Evolutionary conservation across 2,888 invertebrate genomes (phyloP), one percentile per base, ranked within the genome.

Genomic region (Hypselothyrea guttata): DNA sequence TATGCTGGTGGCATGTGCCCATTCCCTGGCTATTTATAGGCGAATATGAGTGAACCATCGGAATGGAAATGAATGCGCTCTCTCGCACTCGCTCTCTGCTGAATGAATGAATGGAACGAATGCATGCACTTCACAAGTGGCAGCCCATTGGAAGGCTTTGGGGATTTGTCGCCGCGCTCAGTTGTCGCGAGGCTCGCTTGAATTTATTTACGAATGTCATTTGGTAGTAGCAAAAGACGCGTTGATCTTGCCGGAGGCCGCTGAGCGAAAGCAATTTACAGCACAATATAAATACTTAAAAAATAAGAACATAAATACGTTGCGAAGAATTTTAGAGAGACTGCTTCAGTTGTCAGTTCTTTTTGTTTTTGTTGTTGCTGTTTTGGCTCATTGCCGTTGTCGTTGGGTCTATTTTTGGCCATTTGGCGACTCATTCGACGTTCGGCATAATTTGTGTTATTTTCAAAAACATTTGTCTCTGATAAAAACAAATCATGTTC

Each of bases 61-160:
- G 47, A 33, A 74, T 58, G 71, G 82, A 77, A 78, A 84, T 81
- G 86, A 47, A 9, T 48, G 28, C 40, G 22, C 40, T 38, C 38
- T 35, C 35, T 35, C 35, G 13, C 15, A 7, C 22, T 22, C 22
- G n/a, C 18, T 12, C 4, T n/a, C 4, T 7, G 5, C 3, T 22
- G 22, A 22, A 5, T 5, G 22, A 22, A 5, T 22, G 22, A 22
- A 22, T 5, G 22, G 5, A 22, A 22, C 5, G 22, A 22, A 22
- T 83, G 86, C 83, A 85, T 65, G 74, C 64, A 76, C 59, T 84
- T 79, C 85, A 86, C 86, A 86, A 86, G 86, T 86, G 87, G 84
- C 72, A 60, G 38, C 11, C 71, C 77, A 66, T 76, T 81, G 82
- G 84, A 83, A 81, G 34, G 40, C 37, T 66, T 22, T 22, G 22